These are phyloP conservation scores for Drosophila helvetica DNA, from an alignment of 2,888 invertebrate species.

Conservation along the genomic window DNA sequence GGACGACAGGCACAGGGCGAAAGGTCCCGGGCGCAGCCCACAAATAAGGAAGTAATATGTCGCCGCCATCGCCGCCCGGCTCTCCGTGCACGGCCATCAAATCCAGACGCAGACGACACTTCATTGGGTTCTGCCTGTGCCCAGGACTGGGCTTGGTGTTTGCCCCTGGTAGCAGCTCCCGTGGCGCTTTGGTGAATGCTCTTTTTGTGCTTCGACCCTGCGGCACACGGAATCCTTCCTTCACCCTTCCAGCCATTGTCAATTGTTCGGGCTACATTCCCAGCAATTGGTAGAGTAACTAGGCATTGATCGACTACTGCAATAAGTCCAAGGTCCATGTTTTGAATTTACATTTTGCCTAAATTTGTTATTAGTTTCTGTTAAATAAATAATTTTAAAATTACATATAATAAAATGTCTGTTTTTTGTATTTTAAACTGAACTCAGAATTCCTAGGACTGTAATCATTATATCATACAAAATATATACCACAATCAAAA, in stretches of 20 bases:
- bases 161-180: not conserved
- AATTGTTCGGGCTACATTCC: not conserved
- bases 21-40: slow-evolving; percentile 68
- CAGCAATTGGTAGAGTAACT: not conserved
- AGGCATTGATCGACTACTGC: not conserved
- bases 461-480: too few relatives aligned
- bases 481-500: too few relatives aligned
- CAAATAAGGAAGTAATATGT: slow-evolving; percentile 82
- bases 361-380: too few relatives aligned
- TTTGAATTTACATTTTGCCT: not conserved
- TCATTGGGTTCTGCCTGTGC: slow-evolving; percentile 43
- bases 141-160: slow-evolving; percentile 12
- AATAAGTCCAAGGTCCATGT: not conserved
- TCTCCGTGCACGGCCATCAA: slow-evolving; percentile 60
- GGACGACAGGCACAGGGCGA: slow-evolving; percentile 31
- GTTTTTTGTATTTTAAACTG: too few relatives aligned
- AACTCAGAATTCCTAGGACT: too few relatives aligned
- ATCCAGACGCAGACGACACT: slow-evolving; percentile 66
- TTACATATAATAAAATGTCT: too few relatives aligned
- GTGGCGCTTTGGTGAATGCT: not conserved
- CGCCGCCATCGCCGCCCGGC: slow-evolving; percentile 46
- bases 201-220: not conserved
- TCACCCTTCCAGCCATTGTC: not conserved
- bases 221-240: not conserved
- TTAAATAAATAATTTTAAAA: too few relatives aligned